Conservation (phyloP, 2,888 invertebrate genomes). For the Ormyrus rosae region DNA sequence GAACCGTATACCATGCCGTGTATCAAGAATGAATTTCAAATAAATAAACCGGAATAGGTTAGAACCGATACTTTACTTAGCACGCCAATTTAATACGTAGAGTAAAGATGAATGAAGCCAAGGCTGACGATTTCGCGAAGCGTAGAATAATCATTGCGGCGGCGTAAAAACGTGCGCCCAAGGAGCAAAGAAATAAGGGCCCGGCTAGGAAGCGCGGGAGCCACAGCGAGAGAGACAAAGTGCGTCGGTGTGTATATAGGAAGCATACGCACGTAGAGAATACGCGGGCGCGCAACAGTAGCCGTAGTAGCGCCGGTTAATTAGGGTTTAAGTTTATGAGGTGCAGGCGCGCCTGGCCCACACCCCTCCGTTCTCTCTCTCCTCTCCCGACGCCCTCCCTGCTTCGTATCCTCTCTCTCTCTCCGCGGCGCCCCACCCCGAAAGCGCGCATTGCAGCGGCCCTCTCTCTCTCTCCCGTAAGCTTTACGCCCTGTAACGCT, state of each 20-base stretch:
- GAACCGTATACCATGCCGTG: too few species aligned
- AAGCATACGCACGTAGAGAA: constrained; percentile 37
- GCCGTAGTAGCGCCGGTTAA: constrained; percentile 75
- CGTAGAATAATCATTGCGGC: neutral
- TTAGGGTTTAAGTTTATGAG: constrained; percentile 77
- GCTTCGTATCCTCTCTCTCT: constrained; percentile 48
- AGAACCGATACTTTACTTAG: too few species aligned
- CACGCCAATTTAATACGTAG: too few species aligned
- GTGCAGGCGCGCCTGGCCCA: constrained; percentile 74
- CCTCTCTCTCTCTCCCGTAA: constrained; percentile 27
- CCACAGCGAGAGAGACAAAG: constrained; percentile 37
- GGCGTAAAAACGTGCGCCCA: constrained; percentile 49
- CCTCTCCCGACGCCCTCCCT: constrained; percentile 28
- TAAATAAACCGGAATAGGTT: too few species aligned
- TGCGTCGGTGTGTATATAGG: constrained; percentile 37
- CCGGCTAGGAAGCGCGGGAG: constrained; percentile 13
- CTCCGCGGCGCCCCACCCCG: constrained; percentile 54
- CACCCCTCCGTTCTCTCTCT: constrained; percentile 59
- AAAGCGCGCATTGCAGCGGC: constrained; percentile 35
- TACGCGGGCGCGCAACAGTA: constrained; percentile 70
- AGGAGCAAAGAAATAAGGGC: constrained; percentile 4
- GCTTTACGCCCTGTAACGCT: constrained; percentile 65
- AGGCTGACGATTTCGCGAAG: too few species aligned
- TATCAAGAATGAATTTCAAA: too few species aligned
- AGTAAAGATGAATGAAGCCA: too few species aligned